A percentile compares a stretch with the other conserved stretches of the same genome.
These are phyloP conservation scores for Antheraea assamensis DNA, from an alignment of 2,888 invertebrate genomes.

Conservation along the genomic window DNA sequence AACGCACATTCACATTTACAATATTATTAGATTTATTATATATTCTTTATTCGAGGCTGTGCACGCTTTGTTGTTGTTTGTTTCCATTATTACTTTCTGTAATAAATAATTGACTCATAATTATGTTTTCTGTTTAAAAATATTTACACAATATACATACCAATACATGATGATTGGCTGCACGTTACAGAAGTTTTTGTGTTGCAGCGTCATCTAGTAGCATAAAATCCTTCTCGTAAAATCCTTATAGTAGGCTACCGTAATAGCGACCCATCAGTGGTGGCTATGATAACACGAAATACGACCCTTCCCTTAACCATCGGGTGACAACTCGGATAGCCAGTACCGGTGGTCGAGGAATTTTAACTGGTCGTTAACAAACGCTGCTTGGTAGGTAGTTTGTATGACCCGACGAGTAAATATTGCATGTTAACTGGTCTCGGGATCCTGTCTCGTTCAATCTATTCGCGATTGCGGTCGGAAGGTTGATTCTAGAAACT, in stretches of 20 bases:
- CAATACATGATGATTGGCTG: too few relatives aligned
- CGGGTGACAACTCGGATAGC: constrained; percentile 17
- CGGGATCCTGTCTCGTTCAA: constrained; percentile 18
- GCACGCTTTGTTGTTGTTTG: too few relatives aligned
- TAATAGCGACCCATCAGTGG: background rate
- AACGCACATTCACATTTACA: too few relatives aligned
- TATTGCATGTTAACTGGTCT: constrained; percentile 22
- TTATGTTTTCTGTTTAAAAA: too few relatives aligned
- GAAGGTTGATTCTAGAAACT: background rate
- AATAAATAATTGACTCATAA: too few relatives aligned
- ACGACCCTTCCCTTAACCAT: constrained; percentile 5
- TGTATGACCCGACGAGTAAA: constrained; percentile 21
- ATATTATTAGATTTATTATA: too few relatives aligned
- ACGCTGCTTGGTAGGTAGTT: constrained; percentile 19
- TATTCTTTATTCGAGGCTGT: too few relatives aligned
- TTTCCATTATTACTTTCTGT: too few relatives aligned
- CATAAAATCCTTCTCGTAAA: too few relatives aligned
- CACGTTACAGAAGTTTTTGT: too few relatives aligned
- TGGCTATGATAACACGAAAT: background rate
- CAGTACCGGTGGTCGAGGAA: constrained; percentile 38
- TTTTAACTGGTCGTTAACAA: constrained; percentile 38
- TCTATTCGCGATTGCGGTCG: constrained; percentile 11
- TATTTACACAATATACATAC: too few relatives aligned
- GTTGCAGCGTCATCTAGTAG: too few relatives aligned
- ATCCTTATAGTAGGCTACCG: background rate